Evolutionary conservation across 2,113 vertebrate species (phyloP).

Genomic region (Amia ocellicauda): DNA sequence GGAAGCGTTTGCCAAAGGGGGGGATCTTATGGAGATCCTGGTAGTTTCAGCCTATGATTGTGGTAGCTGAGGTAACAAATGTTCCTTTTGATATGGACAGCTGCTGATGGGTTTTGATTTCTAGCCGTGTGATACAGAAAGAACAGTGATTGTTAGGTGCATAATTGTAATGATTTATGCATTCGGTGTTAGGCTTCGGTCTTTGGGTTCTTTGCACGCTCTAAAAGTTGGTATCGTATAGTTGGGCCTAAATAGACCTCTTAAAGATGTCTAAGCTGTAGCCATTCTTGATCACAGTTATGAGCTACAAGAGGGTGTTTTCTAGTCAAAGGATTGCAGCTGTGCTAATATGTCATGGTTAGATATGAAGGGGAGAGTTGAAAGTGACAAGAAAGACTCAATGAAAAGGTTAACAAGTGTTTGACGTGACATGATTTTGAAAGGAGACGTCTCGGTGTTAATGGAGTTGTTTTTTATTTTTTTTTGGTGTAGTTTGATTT

Average conservation of each 20-base stretch:
- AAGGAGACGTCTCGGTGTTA: background rate
- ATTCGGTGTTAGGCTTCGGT: background rate
- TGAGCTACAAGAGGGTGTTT: no score
- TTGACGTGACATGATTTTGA: background rate
- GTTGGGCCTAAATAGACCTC: background rate
- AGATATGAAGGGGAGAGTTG: background rate
- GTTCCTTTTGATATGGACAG: background rate
- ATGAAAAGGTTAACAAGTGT: background rate
- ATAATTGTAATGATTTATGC: background rate
- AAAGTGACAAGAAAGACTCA: background rate
- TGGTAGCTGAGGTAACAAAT: background rate
- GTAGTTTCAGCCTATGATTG: background rate
- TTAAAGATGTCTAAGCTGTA: no score
- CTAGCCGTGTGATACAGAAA: background rate
- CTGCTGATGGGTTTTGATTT: background rate
- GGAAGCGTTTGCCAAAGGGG: conserved; percentile 4
- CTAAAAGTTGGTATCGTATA: background rate
- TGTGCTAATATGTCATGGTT: background rate
- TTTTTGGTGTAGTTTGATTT: conserved; percentile 33
- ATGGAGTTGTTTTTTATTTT: background rate
- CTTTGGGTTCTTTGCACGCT: background rate
- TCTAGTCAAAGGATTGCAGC: background rate
- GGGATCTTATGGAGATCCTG: background rate
- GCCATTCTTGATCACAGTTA: no score
- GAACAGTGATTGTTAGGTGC: background rate